A percentile compares a stretch with the other conserved stretches of the same genome.
Evolutionary conservation across 1,140 invertebrate species (phyloP).

Genomic region (Agraylea sexmaculata): DNA sequence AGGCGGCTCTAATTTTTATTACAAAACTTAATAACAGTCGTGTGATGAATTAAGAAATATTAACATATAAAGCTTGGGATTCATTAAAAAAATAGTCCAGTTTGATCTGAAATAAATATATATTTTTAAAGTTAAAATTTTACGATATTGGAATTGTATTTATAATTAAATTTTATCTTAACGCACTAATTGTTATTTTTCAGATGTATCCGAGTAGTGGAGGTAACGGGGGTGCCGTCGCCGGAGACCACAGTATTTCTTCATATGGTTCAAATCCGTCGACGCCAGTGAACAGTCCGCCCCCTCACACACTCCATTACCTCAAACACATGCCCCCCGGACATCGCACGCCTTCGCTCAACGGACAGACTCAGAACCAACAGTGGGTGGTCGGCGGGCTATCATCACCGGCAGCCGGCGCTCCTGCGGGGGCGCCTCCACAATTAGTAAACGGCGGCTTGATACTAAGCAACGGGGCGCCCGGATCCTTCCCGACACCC

Average conservation of each 20-base stretch:
- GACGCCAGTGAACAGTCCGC: constrained; percentile 77
- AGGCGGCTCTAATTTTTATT: too few species aligned
- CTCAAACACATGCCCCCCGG: constrained; percentile 36
- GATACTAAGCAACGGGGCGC: constrained; percentile 10
- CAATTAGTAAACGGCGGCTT: constrained; percentile 16
- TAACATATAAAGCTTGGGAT: too few species aligned
- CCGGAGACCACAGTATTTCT: constrained; percentile 73
- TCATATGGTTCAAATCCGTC: constrained; percentile 88
- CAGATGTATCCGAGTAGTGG: constrained; percentile 67
- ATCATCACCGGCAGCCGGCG: constrained; percentile 25
- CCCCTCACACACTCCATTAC: constrained; percentile 53
- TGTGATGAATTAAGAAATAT: too few species aligned
- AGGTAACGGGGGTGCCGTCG: constrained; percentile 32
- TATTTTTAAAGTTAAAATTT: too few species aligned
- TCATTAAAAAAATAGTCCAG: too few species aligned
- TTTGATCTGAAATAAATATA: too few species aligned
- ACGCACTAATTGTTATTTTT: constrained; percentile 20
- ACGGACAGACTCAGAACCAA: constrained; percentile 12
- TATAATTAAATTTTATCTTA: background rate
- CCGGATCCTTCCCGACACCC: constrained; percentile 23
- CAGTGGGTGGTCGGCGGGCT: constrained; percentile 20
- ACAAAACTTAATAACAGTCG: too few species aligned
- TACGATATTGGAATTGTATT: background rate
- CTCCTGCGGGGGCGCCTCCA: constrained; percentile 16
- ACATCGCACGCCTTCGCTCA: too few species aligned